A percentile compares a stretch with the other conserved stretches of the same genome.
These are phyloP conservation scores for Saccostrea cuccullata DNA, from an alignment of 1,140 invertebrate genomes.

Conservation along the genomic window DNA sequence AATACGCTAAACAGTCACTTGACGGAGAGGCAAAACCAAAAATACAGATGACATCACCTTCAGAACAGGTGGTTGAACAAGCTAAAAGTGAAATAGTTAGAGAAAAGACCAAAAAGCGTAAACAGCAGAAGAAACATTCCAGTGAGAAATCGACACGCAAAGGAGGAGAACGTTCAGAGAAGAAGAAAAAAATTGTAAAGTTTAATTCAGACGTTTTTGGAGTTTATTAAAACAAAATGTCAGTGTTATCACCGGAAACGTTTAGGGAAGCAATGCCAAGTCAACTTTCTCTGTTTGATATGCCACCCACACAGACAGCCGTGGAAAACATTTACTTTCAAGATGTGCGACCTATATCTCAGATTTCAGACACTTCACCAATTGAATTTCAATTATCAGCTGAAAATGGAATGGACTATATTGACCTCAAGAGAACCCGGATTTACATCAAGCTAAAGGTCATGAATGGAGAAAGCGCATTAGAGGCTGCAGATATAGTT, in stretches of 20 bases:
- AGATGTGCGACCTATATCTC: neutral
- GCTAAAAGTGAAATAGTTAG: slow-evolving; percentile 33
- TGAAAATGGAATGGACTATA: slow-evolving; percentile 34
- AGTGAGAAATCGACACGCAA: neutral
- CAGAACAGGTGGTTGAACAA: slow-evolving; percentile 43
- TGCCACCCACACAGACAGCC: slow-evolving; percentile 7
- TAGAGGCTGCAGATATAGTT: slow-evolving; percentile 1
- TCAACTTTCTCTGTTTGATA: slow-evolving; percentile 1
- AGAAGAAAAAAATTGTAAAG: neutral
- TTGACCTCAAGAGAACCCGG: neutral
- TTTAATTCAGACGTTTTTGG: neutral
- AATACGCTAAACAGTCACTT: neutral
- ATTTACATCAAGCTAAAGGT: slow-evolving; percentile 44
- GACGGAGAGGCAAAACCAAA: neutral
- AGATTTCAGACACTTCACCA: too few species aligned
- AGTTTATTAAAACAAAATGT: slow-evolving; percentile 4
- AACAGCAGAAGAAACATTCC: neutral
- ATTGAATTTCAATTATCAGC: too few species aligned
- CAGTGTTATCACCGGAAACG: neutral
- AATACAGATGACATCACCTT: slow-evolving; percentile 31
- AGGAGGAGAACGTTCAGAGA: neutral
- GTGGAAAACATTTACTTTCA: neutral
- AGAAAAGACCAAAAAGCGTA: neutral
- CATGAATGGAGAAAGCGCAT: slow-evolving; percentile 24
- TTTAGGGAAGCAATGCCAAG: neutral